These are phyloP conservation scores for Polyodon spathula DNA, from an alignment of 2,113 vertebrate species.

Conservation along the genomic window DNA sequence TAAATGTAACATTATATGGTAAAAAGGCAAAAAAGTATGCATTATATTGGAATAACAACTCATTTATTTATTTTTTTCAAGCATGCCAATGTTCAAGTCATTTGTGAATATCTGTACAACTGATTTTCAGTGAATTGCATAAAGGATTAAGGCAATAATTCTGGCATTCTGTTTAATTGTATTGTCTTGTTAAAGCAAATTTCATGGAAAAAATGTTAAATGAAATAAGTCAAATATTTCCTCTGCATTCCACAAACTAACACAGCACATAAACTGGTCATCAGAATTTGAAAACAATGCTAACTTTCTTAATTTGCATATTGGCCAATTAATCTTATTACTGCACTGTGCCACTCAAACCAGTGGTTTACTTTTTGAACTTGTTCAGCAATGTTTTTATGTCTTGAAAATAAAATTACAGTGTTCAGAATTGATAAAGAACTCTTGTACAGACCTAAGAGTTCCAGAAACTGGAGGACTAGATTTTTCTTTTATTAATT, in stretches of 20 bases:
- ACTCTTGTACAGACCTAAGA: constrained; percentile 29
- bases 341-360: background rate
- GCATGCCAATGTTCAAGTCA: constrained; percentile 39
- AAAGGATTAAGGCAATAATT: constrained; percentile 61
- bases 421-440: constrained; percentile 11
- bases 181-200: constrained; percentile 18
- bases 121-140: constrained; percentile 33
- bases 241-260: background rate
- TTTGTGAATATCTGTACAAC: constrained; percentile 31
- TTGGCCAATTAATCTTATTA: background rate
- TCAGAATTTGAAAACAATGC: background rate
- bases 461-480: constrained; percentile 20
- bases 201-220: constrained; percentile 6
- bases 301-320: background rate
- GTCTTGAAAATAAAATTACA: constrained; percentile 4
- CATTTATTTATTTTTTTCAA: constrained; percentile 21
- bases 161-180: constrained; percentile 33
- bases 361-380: background rate
- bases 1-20: constrained; percentile 21
- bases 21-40: constrained; percentile 15
- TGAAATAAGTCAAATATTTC: background rate
- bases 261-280: background rate
- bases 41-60: constrained; percentile 21
- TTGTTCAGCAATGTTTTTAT: background rate
- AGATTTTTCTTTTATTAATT: constrained; percentile 21